Percentiles rank a stretch among this genome's conserved stretches.
Evolutionary conservation across 2,888 invertebrate genomes (phyloP).

Genomic region (Stenodema calcarata): DNA sequence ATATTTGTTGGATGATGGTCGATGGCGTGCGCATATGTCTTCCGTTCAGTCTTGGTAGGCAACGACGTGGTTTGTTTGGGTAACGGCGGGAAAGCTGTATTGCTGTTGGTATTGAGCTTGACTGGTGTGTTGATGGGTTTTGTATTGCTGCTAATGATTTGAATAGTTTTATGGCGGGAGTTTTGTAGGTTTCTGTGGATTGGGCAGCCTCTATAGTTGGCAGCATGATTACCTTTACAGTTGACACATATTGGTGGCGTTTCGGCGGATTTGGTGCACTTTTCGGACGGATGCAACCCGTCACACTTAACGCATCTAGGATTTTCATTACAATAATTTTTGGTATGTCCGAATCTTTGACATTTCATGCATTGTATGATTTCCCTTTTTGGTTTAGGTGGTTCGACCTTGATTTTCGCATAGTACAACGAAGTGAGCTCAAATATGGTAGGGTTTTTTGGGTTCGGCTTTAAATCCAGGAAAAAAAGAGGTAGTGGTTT

Average conservation of each 20-base stretch:
- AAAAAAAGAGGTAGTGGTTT: background rate
- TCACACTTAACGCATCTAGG: background rate
- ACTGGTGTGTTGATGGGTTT: background rate
- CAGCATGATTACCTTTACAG: background rate
- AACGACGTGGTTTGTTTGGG: background rate
- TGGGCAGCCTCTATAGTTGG: slow-evolving; percentile 18
- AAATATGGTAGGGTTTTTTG: background rate
- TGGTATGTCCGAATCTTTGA: background rate
- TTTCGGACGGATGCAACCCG: background rate
- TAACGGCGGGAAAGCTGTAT: background rate
- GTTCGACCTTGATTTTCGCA: slow-evolving; percentile 24
- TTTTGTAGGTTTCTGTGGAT: background rate
- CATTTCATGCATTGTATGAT: slow-evolving; percentile 11
- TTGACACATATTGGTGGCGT: background rate
- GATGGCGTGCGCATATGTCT: background rate
- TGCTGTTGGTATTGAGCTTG: background rate
- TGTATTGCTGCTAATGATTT: background rate
- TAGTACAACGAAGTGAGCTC: background rate
- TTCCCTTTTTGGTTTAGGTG: slow-evolving; percentile 9
- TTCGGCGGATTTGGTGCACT: background rate
- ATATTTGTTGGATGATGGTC: background rate
- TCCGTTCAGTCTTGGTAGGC: background rate
- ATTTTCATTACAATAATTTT: background rate
- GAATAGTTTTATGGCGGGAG: background rate
- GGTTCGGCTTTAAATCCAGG: background rate